A percentile compares a stretch with the other conserved stretches of the same genome.
phyloP scores from a whole-genome alignment of 2,113 vertebrate genomes.

The Synchiropus splendidus region DNA sequence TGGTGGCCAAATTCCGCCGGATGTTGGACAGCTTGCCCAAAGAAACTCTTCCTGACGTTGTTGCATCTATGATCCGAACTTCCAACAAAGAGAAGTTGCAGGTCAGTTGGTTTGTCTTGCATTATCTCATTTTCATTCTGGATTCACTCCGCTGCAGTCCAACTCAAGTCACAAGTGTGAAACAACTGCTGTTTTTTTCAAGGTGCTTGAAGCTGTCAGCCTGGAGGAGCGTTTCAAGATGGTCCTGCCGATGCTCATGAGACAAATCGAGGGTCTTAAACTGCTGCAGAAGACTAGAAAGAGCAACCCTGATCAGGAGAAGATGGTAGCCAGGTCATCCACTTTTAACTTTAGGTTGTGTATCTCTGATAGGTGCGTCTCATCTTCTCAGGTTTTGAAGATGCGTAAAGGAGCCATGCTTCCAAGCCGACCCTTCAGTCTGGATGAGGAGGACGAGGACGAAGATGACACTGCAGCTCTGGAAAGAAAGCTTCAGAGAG shows the following conservation, averaged over 20 bases:
- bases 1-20: constrained; percentile 85
- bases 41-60: constrained; percentile 86
- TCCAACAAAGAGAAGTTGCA: constrained; percentile 93
- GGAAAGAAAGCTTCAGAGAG: constrained; percentile 81
- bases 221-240: constrained; percentile 89
- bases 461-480: constrained; percentile 77
- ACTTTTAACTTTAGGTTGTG: no score
- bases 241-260: constrained; percentile 84
- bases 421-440: constrained; percentile 62
- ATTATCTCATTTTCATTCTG: neutral
- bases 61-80: constrained; percentile 89
- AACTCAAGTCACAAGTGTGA: no score
- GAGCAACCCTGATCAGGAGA: constrained; percentile 77
- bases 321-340: constrained; percentile 66
- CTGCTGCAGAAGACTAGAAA: constrained; percentile 89
- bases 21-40: constrained; percentile 86
- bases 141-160: no score
- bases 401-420: constrained; percentile 72
- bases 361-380: neutral
- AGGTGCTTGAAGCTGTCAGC: constrained; percentile 89
- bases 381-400: constrained; percentile 67
- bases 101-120: constrained; percentile 54
- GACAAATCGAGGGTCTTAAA: constrained; percentile 90
- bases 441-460: constrained; percentile 83
- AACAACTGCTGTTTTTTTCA: no score